A percentile compares a stretch with the other conserved stretches of the same genome.
Conservation (phyloP, 2,888 invertebrate species). For the Sabatieria punctata region DNA sequence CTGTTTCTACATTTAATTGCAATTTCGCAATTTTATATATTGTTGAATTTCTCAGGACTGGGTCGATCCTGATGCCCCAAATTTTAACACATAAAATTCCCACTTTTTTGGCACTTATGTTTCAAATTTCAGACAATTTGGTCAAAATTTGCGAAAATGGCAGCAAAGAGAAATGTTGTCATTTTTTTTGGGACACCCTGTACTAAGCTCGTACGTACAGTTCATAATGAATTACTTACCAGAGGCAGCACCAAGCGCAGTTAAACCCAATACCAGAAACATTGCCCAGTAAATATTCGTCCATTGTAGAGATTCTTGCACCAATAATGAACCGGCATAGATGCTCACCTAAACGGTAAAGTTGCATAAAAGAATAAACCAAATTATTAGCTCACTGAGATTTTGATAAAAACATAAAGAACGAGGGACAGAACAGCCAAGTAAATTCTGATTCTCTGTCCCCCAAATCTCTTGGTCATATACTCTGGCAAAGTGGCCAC, state of each 20-base stretch:
- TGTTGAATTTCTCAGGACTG: too few relatives aligned
- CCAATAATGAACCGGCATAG: constrained; percentile 38
- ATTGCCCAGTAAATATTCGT: constrained; percentile 35
- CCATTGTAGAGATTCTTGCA: constrained; percentile 37
- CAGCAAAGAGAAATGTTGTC: too few relatives aligned
- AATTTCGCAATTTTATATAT: too few relatives aligned
- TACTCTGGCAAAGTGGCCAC: constrained; percentile 36
- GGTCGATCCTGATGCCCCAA: too few relatives aligned
- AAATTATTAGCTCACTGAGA: constrained; percentile 29
- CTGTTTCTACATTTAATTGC: too few relatives aligned
- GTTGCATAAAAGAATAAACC: not conserved
- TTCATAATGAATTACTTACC: too few relatives aligned
- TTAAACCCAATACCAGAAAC: constrained; percentile 30
- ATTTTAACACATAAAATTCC: too few relatives aligned
- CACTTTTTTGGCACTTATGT: too few relatives aligned
- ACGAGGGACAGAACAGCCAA: constrained; percentile 33
- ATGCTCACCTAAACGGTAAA: constrained; percentile 35
- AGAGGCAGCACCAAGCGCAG: constrained; percentile 33
- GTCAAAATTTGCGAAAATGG: too few relatives aligned
- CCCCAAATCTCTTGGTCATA: constrained; percentile 36
- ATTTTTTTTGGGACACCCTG: too few relatives aligned
- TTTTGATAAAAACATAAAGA: constrained; percentile 37
- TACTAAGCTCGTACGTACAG: too few relatives aligned
- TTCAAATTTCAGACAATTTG: too few relatives aligned
- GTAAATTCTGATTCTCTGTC: constrained; percentile 31